Evolutionary conservation across 2,888 invertebrate species (phyloP), one percentile per base, ranked within the genome.

Genomic region (Cataglyphis rosenhaueri): DNA sequence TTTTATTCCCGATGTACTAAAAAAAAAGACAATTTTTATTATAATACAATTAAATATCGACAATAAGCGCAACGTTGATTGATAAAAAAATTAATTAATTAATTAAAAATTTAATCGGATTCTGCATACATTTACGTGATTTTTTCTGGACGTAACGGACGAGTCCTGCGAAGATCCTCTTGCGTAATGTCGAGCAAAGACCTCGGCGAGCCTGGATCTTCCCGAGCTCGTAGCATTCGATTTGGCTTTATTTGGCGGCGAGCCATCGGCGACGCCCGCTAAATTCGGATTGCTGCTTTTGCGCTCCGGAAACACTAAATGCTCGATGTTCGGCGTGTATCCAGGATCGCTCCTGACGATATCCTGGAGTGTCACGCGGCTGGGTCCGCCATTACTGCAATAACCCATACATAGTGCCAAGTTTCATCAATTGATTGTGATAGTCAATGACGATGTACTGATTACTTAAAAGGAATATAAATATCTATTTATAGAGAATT

Each of bases 261-360:
- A 91, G 90, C 90, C 88, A 92, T 94, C 89, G 91, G 88, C 83
- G 9, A 82, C 59, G 59, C 82, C 86, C 12, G 89, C 87, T 84
- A 93, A 91, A 91, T 93, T 93, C 71, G 95, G 94, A 85, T 95
- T 95, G 86, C 95, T 95, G 91, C 95, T 95, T 89, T 95, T 95
- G 84, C 95, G 94, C 81, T 95, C 94, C 29, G 95, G 96, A 86
- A 96, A 96, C 81, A 96, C 96, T 87, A 96, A 94, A 90, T 96
- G 96, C 90, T 96, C 96, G 91, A 96, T 96, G 92, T 96, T 96
- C 83, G 96, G 95, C 71, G 95, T 95, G 91, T 95, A 95, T 85
- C 96, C 95, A 38, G 96, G 96, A 94, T 95, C 95, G 86, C 92
- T 94, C 66, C 94, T 91, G 35, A 94, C 94, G 82, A 94, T 93